These are phyloP conservation scores for Ephydatia muelleri DNA, from an alignment of 37 sponge, comb jelly and placozoan species.

Conservation along the genomic window DNA sequence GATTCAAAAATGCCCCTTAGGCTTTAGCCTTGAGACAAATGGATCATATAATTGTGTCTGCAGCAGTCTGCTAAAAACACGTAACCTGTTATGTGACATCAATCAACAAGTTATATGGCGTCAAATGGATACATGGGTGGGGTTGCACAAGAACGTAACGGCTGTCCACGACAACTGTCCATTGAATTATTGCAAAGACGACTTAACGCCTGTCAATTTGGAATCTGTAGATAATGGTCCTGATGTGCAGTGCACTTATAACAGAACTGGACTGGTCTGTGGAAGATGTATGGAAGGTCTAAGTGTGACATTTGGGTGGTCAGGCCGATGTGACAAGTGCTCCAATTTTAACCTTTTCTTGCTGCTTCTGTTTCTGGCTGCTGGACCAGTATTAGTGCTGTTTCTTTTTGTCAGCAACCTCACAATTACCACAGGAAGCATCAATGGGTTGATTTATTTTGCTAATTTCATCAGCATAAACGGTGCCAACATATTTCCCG, in stretches of 20 bases:
- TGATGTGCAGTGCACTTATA: neutral
- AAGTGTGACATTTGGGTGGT: slow-evolving; percentile 21
- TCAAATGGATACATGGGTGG: neutral
- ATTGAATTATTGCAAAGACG: no score
- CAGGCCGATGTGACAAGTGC: slow-evolving; percentile 13
- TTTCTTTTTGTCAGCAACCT: neutral
- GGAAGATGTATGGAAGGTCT: neutral
- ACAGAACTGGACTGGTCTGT: slow-evolving; percentile 15
- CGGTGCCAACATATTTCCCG: slow-evolving; percentile 1
- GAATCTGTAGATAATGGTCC: neutral
- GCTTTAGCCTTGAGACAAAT: neutral
- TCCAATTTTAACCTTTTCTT: slow-evolving; percentile 28
- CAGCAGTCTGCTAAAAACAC: neutral
- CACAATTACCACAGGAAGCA: neutral
- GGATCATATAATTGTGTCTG: neutral
- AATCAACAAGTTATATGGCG: neutral
- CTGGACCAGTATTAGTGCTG: slow-evolving; percentile 9
- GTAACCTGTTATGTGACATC: slow-evolving; percentile 6
- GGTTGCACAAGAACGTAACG: neutral
- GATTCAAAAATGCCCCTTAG: slow-evolving; percentile 4
- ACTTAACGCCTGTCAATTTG: no score
- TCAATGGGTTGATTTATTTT: slow-evolving; percentile 26
- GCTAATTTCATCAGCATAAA: slow-evolving; percentile 24
- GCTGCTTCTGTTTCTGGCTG: neutral
- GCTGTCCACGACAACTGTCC: slow-evolving; percentile 1